Percentiles rank a stretch among this genome's conserved stretches.
phyloP scores from a whole-genome alignment of 2,113 vertebrate species.

The Zonotrichia leucophrys region DNA sequence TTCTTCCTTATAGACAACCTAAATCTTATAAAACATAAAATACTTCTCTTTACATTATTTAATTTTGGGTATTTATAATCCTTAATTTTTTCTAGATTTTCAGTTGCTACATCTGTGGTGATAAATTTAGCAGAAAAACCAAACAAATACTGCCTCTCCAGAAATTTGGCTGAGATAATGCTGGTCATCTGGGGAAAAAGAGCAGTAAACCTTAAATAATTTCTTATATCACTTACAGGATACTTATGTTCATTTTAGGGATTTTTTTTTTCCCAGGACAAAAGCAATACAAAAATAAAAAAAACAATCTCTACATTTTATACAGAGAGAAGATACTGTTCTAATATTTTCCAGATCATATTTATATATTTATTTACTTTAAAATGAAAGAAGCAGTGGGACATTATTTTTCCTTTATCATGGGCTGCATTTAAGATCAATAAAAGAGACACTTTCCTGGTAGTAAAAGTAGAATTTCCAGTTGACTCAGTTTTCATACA shows the following conservation, averaged over 20 bases:
- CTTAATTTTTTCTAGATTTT: not conserved
- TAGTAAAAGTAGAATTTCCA: not conserved
- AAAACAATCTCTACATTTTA: not conserved
- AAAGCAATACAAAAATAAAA: not conserved
- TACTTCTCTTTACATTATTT: not conserved
- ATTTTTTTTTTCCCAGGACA: not conserved
- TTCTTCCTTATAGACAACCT: not conserved
- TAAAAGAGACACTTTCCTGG: not conserved
- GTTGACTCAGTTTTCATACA: not conserved
- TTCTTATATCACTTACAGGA: not conserved
- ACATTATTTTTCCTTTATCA: not conserved
- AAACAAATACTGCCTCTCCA: not conserved
- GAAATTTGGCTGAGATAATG: not conserved
- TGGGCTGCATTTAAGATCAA: not conserved
- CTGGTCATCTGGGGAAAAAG: not conserved
- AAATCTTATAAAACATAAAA: not conserved
- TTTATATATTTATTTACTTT: not conserved
- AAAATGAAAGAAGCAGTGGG: not conserved
- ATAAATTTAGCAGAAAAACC: not conserved
- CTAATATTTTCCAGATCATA: not conserved
- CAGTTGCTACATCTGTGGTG: not conserved
- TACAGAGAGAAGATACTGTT: too few species aligned
- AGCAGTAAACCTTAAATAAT: not conserved
- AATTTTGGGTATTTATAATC: not conserved
- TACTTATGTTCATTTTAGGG: not conserved